Evolutionary conservation across 2,888 invertebrate species (phyloP), one percentile per base, ranked within the genome.

Genomic region (Acanthosepion pharaonis): DNA sequence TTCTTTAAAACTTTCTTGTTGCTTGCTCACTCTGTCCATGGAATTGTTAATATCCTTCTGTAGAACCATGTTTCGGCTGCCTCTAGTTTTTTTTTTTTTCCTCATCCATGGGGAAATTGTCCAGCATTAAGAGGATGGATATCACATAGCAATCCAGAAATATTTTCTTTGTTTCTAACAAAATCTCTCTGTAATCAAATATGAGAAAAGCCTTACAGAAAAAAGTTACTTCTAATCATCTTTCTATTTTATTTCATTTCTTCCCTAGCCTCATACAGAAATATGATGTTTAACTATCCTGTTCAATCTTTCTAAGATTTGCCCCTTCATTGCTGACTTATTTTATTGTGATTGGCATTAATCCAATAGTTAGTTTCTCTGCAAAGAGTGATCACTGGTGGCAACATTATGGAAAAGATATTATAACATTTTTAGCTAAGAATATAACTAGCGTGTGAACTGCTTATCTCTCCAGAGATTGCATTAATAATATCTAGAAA

Each of bases 381-480:
- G 4, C 33, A 78, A n/a, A 78, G n/a, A 15, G 6, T 78, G 78
- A 78, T 78, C 78, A 78, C 33, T 15, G 11, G 78, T 33, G 78
- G 78, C 33, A n/a, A 78, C n/a, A 33, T n/a, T 78, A 33, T 78
- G 78, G 33, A n/a, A n/a, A 78, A 78, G 78, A 78, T 78, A 78
- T 78, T 78, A 78, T n/a, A 78, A 78, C 78, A 78, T 78, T 78
- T 78, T 78, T 33, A 78, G 78, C 78, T 78, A 78, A 78, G 78
- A 78, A 78, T 78, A 78, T 78, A 78, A 78, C 78, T 18, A 11
- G n/a, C 78, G 18, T 78, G 33, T n/a, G 78, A 78, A 78, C 78
- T 78, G 78, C 78, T 78, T 78, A 78, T 4, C n/a, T 78, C 78
- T 78, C 78, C 4, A 18, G 5, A n/a, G 78, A 78, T 78, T 78